phyloP scores from a whole-genome alignment of 2,113 vertebrate species.

The Pterophyllum scalare region DNA sequence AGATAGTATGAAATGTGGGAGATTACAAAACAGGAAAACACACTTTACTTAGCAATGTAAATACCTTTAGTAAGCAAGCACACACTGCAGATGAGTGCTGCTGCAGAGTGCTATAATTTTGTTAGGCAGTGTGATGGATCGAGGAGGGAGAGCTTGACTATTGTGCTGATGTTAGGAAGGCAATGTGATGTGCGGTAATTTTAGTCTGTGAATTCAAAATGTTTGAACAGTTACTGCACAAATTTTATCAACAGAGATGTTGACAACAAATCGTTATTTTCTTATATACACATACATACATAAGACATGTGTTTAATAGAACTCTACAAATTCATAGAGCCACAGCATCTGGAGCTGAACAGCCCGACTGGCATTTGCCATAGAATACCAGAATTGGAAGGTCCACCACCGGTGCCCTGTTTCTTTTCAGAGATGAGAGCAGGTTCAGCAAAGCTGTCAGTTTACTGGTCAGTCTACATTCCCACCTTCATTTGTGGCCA shows the following conservation, averaged over 20 bases:
- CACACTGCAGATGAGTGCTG: background rate
- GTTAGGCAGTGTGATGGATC: constrained; percentile 24
- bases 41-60: background rate
- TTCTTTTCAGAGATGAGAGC: too few species aligned
- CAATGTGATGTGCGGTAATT: background rate
- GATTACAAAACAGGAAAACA: background rate
- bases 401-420: too few species aligned
- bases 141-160: background rate
- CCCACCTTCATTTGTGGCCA: background rate
- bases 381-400: too few species aligned
- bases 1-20: background rate
- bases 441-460: background rate
- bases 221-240: background rate
- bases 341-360: background rate
- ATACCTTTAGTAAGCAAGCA: background rate
- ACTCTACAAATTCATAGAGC: background rate
- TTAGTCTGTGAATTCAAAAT: background rate
- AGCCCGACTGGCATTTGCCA: too few species aligned
- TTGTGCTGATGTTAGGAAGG: background rate
- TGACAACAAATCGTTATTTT: background rate
- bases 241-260: fast-evolving
- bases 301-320: background rate
- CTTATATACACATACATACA: too few species aligned
- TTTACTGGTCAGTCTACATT: background rate
- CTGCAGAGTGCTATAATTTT: constrained; percentile 30